phyloP scores from a whole-genome alignment of 2,888 invertebrate genomes.

The Tipula unca region DNA sequence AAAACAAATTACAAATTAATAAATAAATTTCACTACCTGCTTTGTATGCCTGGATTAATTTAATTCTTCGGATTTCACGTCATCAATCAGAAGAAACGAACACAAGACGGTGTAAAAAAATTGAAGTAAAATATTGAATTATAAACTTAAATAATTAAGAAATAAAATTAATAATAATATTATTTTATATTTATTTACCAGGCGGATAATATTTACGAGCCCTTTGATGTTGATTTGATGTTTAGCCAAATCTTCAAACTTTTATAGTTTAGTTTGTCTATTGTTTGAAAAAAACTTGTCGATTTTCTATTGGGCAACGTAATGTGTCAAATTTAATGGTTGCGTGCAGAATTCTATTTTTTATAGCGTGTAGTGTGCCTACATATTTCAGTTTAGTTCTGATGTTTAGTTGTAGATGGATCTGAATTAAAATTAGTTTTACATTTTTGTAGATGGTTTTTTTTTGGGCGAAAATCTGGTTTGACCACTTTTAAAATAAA shows the following conservation, averaged over 20 bases:
- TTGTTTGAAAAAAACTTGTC: slow-evolving; percentile 15
- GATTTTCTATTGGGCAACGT: slow-evolving; percentile 19
- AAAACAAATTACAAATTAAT: background rate
- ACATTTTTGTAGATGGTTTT: background rate
- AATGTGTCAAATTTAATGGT: background rate
- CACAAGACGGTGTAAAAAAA: background rate
- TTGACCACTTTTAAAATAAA: no score
- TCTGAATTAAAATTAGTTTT: background rate
- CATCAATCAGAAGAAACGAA: background rate
- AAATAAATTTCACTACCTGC: background rate
- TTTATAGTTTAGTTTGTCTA: background rate
- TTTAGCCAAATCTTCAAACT: background rate
- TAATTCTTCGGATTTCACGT: background rate
- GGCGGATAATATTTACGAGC: background rate
- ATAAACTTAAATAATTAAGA: background rate
- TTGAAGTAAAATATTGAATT: background rate
- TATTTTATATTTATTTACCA: background rate
- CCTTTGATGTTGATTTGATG: background rate
- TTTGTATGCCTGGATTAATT: background rate
- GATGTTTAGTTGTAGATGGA: background rate
- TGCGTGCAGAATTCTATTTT: background rate
- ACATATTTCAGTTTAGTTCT: background rate
- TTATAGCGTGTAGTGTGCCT: background rate
- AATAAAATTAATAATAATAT: background rate
- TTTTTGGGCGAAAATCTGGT: no score